A percentile compares a stretch with the other conserved stretches of the same genome.
phyloP scores from a whole-genome alignment of 2,797 vertebrate species.

The Oryzias dopingdopingensis region DNA sequence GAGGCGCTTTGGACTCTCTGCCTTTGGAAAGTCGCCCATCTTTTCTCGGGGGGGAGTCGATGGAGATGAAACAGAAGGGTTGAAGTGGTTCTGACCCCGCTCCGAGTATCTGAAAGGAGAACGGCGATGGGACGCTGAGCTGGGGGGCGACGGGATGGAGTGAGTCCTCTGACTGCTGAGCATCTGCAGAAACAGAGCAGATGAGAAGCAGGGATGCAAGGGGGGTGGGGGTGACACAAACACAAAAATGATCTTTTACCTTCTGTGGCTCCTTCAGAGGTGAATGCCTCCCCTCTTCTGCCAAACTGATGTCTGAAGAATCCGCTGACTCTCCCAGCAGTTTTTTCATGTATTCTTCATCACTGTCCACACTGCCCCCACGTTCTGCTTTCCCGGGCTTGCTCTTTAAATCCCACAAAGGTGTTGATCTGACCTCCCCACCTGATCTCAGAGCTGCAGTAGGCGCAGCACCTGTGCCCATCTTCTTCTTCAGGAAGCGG shows the following conservation, averaged over 20 bases:
- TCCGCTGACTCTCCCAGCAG: conserved; percentile 65
- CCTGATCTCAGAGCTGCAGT: background rate
- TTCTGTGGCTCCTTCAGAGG: conserved; percentile 31
- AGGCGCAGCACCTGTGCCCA: background rate
- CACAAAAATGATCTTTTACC: conserved; percentile 18
- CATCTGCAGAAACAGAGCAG: conserved; percentile 38
- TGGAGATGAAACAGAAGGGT: conserved; percentile 39
- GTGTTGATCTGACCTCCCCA: background rate
- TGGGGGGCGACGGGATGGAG: conserved; percentile 17
- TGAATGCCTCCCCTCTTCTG: background rate
- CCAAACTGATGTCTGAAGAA: conserved; percentile 48
- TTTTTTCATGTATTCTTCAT: conserved; percentile 77
- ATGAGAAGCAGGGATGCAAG: background rate
- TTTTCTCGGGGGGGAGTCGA: conserved; percentile 25
- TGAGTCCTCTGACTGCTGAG: conserved; percentile 21
- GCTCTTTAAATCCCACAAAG: background rate
- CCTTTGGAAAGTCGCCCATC: conserved; percentile 14
- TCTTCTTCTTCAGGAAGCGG: conserved; percentile 73
- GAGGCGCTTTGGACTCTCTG: conserved; percentile 20
- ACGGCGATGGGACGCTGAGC: conserved; percentile 33
- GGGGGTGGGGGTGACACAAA: background rate
- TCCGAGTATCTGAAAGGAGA: conserved; percentile 41
- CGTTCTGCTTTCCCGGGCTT: conserved; percentile 13
- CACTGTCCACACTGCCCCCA: conserved; percentile 68
- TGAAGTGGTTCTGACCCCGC: conserved; percentile 34